Conservation (phyloP, 2,797 vertebrate genomes). For the Fundulus diaphanus region DNA sequence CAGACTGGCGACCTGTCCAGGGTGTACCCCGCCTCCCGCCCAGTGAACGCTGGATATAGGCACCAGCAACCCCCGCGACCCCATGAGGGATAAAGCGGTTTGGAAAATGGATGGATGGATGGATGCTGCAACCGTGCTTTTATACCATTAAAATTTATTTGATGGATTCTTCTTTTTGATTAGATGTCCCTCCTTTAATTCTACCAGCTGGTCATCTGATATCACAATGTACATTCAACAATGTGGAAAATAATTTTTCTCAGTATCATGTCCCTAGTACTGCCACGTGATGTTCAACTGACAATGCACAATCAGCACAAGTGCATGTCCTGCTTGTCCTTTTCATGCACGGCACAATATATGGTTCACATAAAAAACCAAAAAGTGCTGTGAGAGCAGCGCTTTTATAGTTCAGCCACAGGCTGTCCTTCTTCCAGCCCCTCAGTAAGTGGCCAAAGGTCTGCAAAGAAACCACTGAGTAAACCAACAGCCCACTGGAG, state of each 20-base stretch:
- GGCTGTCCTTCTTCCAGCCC: slow-evolving; percentile 53
- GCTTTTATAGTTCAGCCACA: slow-evolving; percentile 52
- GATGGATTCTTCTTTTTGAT: background rate
- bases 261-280: slow-evolving; percentile 3
- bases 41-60: too few relatives aligned
- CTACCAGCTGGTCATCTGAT: slow-evolving; percentile 15
- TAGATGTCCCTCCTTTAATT: slow-evolving; percentile 12
- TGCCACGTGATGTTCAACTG: slow-evolving; percentile 5
- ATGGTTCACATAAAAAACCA: slow-evolving; percentile 40
- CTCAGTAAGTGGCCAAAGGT: slow-evolving; percentile 45
- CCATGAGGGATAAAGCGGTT: too few relatives aligned
- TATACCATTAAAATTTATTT: background rate
- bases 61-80: too few relatives aligned
- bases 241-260: background rate
- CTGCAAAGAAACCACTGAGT: slow-evolving; percentile 56
- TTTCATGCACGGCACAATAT: slow-evolving; percentile 25
- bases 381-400: slow-evolving; percentile 51
- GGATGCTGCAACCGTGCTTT: background rate
- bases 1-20: too few relatives aligned
- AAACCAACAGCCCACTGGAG: slow-evolving; percentile 67
- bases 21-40: too few relatives aligned
- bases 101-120: too few relatives aligned
- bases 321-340: slow-evolving; percentile 15
- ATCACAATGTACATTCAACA: slow-evolving; percentile 17
- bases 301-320: slow-evolving; percentile 19